Evolutionary conservation across 2,888 invertebrate species (phyloP), one percentile per base, ranked within the genome.

Genomic region (Poecilus cupreus): DNA sequence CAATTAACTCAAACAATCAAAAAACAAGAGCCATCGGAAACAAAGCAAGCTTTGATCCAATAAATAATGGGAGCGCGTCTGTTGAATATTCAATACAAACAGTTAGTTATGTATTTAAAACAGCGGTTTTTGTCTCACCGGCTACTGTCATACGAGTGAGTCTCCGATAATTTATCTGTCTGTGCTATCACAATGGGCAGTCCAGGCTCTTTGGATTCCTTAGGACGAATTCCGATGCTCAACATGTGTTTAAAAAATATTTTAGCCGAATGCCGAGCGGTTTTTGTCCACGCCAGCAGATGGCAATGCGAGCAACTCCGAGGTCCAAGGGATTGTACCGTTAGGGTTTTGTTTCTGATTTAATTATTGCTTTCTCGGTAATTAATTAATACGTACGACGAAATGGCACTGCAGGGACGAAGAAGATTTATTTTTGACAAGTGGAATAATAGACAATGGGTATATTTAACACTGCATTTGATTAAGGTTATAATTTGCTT

Each of bases 221-320:
- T 85, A 86, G 85, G 87, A 87, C 87, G 88, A 88, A 89, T 89
- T 88, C 89, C 88, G 84, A 87, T 86, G 87, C 88, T 64, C 86
- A 88, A 89, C 89, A 89, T 87, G 88, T 89, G 89, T 89, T 89
- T 88, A 89, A 89, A 89, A 89, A 89, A 89, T 89, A 89, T 87
- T 87, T 88, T 88, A 88, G 88, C 87, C 88, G 87, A 88, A 88
- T 88, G 87, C 87, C 88, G 85, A 86, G 87, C 85, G 86, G 86
- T 86, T 85, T 85, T 86, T 86, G 83, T 86, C 85, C 84, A 64
- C 43, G 78, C 78, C 39, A 78, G 43, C 64, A 68, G 72, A 72
- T 72, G 72, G 72, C 64, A 37, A 68, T 68, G 37, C 64, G 37
- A 68, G n/a, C n/a, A n/a, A n/a, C n/a, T n/a, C 37, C 64, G 37